Evolutionary conservation across 2,113 vertebrate species (phyloP).

Genomic region (Anas platyrhynchos): DNA sequence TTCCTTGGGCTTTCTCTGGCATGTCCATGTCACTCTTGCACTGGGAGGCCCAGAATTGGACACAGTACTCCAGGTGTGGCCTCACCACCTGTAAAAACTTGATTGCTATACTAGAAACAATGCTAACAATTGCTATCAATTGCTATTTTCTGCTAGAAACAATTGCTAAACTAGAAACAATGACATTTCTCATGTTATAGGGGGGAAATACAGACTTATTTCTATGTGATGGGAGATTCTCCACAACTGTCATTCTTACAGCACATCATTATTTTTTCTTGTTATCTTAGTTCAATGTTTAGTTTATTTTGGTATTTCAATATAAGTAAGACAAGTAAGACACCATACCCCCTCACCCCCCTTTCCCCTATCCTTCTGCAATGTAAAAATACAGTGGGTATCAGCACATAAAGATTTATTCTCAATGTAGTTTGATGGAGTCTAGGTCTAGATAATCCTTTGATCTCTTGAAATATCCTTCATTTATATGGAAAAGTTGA

Average conservation of each 20-base stretch:
- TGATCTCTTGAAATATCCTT: background rate
- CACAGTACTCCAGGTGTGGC: no score
- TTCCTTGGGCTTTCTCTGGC: no score
- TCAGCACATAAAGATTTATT: background rate
- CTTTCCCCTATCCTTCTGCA: background rate
- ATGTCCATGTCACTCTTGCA: no score
- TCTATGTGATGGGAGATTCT: rapidly evolving
- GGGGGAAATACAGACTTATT: background rate
- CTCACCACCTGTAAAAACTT: background rate
- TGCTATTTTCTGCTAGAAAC: no score
- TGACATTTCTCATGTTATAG: background rate
- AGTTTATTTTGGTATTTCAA: background rate
- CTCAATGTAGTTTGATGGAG: background rate
- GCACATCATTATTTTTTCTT: background rate
- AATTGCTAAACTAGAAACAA: background rate
- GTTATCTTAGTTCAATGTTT: background rate
- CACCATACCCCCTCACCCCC: no score
- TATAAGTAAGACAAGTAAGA: background rate
- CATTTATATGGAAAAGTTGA: background rate
- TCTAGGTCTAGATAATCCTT: background rate
- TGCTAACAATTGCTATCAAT: no score
- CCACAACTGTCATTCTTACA: background rate
- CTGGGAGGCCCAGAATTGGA: no score
- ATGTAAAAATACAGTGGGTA: background rate
- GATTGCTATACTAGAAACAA: background rate